Evolutionary conservation across 2,888 invertebrate genomes (phyloP).

Genomic region (Phorcus lineatus): DNA sequence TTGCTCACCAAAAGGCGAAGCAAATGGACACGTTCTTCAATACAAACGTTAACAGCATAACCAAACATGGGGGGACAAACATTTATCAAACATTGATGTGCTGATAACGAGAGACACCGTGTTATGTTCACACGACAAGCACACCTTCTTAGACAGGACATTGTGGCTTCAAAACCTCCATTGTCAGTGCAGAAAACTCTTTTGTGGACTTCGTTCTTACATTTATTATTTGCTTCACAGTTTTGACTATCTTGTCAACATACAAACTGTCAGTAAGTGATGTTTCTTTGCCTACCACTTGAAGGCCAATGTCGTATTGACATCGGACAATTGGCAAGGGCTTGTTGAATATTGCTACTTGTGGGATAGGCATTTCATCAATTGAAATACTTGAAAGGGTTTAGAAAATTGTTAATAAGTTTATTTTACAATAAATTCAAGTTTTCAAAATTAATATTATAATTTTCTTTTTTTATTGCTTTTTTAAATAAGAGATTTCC

Average conservation of each 20-base stretch:
- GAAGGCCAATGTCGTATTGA: not conserved
- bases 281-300: slow-evolving; percentile 8
- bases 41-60: not conserved
- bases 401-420: too few relatives aligned
- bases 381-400: too few relatives aligned
- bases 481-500: too few relatives aligned
- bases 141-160: too few relatives aligned
- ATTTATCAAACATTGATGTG: not conserved
- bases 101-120: not conserved
- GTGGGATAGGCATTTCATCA: too few relatives aligned
- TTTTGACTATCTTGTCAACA: not conserved
- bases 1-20: too few relatives aligned
- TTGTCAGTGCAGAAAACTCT: not conserved
- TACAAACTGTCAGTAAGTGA: not conserved
- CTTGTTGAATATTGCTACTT: too few relatives aligned
- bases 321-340: not conserved
- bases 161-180: not conserved
- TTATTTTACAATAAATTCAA: too few relatives aligned
- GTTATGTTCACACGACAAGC: not conserved
- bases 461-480: too few relatives aligned
- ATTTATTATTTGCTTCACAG: not conserved
- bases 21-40: not conserved
- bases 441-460: too few relatives aligned
- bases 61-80: not conserved
- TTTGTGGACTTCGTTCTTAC: not conserved